These are phyloP conservation scores for Trissolcus basalis DNA, from an alignment of 1,140 invertebrate genomes.

Conservation along the genomic window DNA sequence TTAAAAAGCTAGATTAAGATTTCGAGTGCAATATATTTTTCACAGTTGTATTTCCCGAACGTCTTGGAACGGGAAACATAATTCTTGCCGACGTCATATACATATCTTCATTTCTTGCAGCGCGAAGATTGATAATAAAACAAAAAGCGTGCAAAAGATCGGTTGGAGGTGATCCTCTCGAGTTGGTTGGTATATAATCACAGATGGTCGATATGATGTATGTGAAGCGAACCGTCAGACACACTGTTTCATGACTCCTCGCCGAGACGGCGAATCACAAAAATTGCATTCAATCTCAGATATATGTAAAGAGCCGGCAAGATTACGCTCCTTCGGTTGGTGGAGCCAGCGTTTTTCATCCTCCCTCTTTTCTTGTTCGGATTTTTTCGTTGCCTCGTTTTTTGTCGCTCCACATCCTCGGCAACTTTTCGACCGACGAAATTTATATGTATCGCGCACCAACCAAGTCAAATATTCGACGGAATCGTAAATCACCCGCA, in stretches of 20 bases:
- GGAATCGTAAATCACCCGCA: conserved; percentile 22
- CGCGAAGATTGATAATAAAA: conserved; percentile 40
- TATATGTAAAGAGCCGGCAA: conserved; percentile 40
- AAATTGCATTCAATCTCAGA: conserved; percentile 50
- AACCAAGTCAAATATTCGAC: conserved; percentile 20
- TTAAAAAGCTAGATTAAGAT: not conserved
- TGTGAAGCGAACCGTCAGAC: conserved; percentile 41
- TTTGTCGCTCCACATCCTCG: conserved; percentile 6
- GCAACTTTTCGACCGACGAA: conserved; percentile 23
- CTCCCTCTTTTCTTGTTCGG: conserved; percentile 36
- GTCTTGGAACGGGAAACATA: not conserved
- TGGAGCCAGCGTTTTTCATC: conserved; percentile 24
- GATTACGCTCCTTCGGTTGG: conserved; percentile 26
- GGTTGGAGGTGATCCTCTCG: conserved; percentile 18
- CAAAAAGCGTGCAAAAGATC: conserved; percentile 1
- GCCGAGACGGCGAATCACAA: conserved; percentile 21
- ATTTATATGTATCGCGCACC: conserved; percentile 26
- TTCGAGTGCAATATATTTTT: not conserved
- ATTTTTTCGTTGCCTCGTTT: not conserved
- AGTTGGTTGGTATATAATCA: conserved; percentile 42
- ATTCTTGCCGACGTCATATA: conserved; percentile 17
- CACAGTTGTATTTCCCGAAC: not conserved
- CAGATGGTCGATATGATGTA: conserved; percentile 48
- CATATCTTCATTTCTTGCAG: conserved; percentile 27
- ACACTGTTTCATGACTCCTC: conserved; percentile 21